These are phyloP conservation scores for Stomatorhinus walkeri DNA, from an alignment of 2,797 vertebrate species.

Conservation along the genomic window DNA sequence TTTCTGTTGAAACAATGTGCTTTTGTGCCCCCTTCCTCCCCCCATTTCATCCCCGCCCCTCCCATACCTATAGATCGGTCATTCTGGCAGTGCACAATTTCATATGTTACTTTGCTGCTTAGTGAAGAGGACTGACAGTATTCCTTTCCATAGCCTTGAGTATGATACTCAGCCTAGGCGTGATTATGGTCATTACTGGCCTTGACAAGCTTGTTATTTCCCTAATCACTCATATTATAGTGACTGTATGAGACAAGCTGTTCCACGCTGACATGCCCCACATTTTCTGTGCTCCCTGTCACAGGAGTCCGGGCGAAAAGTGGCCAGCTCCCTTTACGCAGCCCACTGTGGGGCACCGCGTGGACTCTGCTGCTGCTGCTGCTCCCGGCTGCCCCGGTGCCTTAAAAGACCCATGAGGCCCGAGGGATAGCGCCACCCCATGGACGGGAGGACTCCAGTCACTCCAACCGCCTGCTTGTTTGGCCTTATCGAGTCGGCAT, in stretches of 20 bases:
- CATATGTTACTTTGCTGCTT: neutral
- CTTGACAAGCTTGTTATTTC: neutral
- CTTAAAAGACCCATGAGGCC: constrained; percentile 75
- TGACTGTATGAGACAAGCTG: neutral
- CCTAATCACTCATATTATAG: neutral
- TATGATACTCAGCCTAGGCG: neutral
- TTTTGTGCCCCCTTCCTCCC: neutral
- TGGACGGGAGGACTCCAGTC: constrained; percentile 30
- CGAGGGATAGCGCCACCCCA: constrained; percentile 33
- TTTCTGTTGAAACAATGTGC: neutral
- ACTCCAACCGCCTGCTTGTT: constrained; percentile 52
- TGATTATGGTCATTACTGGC: neutral
- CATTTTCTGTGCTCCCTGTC: constrained; percentile 25
- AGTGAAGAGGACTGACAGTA: neutral
- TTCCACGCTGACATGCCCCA: neutral
- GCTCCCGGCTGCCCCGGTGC: constrained; percentile 76
- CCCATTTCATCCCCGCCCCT: neutral
- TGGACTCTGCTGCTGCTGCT: constrained; percentile 72
- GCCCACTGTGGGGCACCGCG: constrained; percentile 52
- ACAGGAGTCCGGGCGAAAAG: constrained; percentile 87
- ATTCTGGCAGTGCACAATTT: neutral
- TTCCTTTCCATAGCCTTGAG: neutral
- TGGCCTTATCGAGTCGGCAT: constrained; percentile 48
- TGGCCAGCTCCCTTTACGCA: constrained; percentile 67
- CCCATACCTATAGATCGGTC: neutral